Evolutionary conservation across 2,113 vertebrate genomes (phyloP).

Genomic region (Stegostoma tigrinum): DNA sequence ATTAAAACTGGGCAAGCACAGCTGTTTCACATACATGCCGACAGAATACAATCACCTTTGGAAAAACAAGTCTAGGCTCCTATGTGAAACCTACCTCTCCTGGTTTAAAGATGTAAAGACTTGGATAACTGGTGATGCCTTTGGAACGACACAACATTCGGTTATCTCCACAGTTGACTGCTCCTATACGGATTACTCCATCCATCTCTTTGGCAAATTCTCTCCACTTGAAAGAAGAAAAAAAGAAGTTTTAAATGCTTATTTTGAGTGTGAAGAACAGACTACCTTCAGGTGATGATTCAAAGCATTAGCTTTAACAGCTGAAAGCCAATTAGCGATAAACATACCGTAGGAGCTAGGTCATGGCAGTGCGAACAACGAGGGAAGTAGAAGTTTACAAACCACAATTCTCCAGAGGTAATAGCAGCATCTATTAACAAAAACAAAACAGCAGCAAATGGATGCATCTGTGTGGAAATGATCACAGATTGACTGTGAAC

Average conservation of each 20-base stretch:
- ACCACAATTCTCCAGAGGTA: slow-evolving; percentile 93
- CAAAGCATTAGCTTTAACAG: neutral
- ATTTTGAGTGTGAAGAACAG: slow-evolving; percentile 19
- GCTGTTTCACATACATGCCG: neutral
- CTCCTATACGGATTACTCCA: slow-evolving; percentile 83
- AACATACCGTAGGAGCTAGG: slow-evolving; percentile 81
- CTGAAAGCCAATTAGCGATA: neutral
- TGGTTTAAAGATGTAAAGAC: slow-evolving; percentile 75
- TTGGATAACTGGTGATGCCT: slow-evolving; percentile 90
- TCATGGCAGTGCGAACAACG: slow-evolving; percentile 95
- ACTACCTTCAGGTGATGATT: slow-evolving; percentile 37
- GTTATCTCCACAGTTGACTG: slow-evolving; percentile 95
- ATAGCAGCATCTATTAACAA: slow-evolving; percentile 71
- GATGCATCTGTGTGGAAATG: neutral
- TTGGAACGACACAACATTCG: slow-evolving; percentile 81
- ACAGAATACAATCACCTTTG: neutral
- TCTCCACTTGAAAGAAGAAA: slow-evolving; percentile 70
- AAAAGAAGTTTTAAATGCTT: neutral
- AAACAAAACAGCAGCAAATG: neutral
- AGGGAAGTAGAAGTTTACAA: slow-evolving; percentile 95
- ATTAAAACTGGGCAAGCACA: neutral
- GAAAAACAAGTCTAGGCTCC: neutral
- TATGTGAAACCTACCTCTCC: slow-evolving; percentile 65
- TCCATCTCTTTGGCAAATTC: slow-evolving; percentile 96
- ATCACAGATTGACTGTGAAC: neutral